Percentiles rank a stretch among this genome's conserved stretches.
Evolutionary conservation across 2,888 invertebrate genomes (phyloP).

Genomic region (Theretra japonica): DNA sequence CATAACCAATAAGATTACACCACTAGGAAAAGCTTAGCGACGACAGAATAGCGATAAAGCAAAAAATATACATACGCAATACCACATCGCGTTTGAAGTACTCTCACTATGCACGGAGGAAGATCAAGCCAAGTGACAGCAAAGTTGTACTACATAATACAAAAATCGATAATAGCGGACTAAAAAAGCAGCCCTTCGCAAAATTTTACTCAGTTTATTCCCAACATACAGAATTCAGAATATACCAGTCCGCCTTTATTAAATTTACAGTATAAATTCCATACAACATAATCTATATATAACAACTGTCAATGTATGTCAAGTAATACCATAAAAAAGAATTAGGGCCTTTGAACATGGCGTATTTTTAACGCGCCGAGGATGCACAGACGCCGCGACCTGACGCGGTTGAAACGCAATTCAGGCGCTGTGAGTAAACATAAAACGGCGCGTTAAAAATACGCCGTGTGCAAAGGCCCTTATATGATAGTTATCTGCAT

Average conservation of each 20-base stretch:
- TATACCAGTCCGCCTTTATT: neutral
- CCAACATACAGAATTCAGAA: neutral
- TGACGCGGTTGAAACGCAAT: too few species aligned
- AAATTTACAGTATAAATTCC: neutral
- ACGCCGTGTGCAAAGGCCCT: too few species aligned
- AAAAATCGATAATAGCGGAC: neutral
- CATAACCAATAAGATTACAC: neutral
- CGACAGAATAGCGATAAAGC: neutral
- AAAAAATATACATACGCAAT: neutral
- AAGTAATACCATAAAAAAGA: too few species aligned
- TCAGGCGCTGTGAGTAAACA: too few species aligned
- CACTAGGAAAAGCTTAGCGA: neutral
- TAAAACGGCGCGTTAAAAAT: too few species aligned
- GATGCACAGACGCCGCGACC: too few species aligned
- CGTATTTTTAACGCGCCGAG: too few species aligned
- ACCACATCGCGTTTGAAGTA: neutral
- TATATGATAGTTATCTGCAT: neutral
- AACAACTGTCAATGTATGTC: too few species aligned
- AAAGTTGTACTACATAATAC: neutral
- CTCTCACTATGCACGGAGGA: neutral
- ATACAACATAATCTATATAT: neutral
- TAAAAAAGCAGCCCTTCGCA: too few species aligned
- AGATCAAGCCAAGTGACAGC: neutral
- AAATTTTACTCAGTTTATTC: too few species aligned
- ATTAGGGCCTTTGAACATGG: too few species aligned